Percentiles rank a stretch among this genome's conserved stretches.
These are phyloP conservation scores for Tricholaema leucomelas DNA, from an alignment of 2,113 vertebrate genomes.

Conservation along the genomic window DNA sequence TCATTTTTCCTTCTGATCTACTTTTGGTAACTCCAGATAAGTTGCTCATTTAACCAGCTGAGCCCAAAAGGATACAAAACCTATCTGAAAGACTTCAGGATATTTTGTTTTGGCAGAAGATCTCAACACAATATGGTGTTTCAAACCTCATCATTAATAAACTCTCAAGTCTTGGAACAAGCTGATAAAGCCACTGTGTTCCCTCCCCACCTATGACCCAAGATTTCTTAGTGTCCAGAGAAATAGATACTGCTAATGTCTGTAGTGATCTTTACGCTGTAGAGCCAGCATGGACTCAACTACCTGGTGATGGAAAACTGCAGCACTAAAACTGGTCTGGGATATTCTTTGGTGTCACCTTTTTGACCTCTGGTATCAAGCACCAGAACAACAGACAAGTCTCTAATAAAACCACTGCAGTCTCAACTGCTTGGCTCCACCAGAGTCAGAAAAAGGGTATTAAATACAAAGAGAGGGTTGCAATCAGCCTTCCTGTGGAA, in stretches of 20 bases:
- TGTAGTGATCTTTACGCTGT: background rate
- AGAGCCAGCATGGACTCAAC: background rate
- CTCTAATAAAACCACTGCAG: background rate
- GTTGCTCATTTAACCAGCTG: background rate
- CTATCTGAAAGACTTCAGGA: background rate
- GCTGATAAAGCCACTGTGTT: background rate
- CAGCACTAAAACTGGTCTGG: background rate
- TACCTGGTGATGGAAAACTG: background rate
- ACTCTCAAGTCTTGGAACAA: background rate
- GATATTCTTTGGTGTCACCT: background rate
- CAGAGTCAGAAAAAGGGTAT: slow-evolving; percentile 27
- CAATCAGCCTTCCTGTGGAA: slow-evolving; percentile 55
- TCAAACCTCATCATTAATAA: background rate
- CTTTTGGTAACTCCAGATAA: background rate
- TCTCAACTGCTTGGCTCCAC: background rate
- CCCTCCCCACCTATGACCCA: background rate
- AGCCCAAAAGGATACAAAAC: background rate
- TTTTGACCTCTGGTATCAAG: background rate
- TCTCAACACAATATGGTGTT: background rate
- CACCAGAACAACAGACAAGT: background rate
- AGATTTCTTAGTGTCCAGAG: background rate
- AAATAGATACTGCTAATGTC: background rate
- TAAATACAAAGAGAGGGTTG: slow-evolving; percentile 1
- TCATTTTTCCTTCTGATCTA: background rate
- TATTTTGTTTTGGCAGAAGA: background rate